phyloP scores from a whole-genome alignment of 2,888 invertebrate genomes.

The Pachydiplax longipennis region DNA sequence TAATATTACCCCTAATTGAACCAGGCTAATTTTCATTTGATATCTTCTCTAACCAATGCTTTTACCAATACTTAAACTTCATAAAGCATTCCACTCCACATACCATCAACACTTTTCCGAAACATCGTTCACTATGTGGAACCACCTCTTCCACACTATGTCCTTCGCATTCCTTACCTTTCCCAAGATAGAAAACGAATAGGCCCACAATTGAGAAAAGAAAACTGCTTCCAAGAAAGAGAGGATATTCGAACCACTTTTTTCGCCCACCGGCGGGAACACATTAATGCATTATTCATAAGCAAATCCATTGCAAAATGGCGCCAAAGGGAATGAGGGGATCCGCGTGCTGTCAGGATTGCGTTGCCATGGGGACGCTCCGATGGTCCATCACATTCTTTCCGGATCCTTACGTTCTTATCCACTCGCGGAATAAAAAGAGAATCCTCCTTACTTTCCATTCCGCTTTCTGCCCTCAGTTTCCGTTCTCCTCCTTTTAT shows the following conservation, averaged over 20 bases:
- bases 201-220: not conserved
- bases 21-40: no score
- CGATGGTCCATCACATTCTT: not conserved
- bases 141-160: not conserved
- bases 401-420: not conserved
- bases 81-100: no score
- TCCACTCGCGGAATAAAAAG: not conserved
- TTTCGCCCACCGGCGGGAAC: not conserved
- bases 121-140: no score
- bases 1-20: no score
- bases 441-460: not conserved
- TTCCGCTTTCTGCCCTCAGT: not conserved
- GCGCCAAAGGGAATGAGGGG: not conserved
- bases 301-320: conserved; percentile 12
- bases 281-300: conserved; percentile 32
- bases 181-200: not conserved
- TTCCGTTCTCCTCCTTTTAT: not conserved
- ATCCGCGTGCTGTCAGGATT: not conserved
- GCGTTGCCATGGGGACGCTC: no score
- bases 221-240: not conserved
- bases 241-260: not conserved
- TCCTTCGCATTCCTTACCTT: not conserved
- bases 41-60: no score
- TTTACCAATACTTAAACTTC: no score
- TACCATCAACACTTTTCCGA: no score